phyloP scores from a whole-genome alignment of 2,797 vertebrate genomes.

The Ctenosaura bakeri region DNA sequence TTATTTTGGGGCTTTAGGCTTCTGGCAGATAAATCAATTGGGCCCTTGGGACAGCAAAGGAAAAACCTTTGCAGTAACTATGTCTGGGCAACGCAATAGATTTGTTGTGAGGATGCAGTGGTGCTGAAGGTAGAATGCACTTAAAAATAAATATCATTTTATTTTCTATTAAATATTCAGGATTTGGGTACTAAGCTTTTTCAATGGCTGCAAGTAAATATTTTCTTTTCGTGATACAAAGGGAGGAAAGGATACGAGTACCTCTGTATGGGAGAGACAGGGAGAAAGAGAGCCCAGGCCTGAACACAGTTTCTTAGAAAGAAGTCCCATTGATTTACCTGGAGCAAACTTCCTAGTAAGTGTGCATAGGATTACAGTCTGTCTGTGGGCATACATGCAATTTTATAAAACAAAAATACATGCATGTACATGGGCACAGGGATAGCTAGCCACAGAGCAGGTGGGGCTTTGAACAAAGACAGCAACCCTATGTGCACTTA shows the following conservation, averaged over 20 bases:
- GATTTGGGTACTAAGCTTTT: constrained; percentile 77
- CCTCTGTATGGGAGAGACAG: constrained; percentile 17
- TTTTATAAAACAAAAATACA: not conserved
- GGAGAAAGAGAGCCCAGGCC: not conserved
- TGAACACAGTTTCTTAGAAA: constrained; percentile 16
- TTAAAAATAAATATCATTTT: constrained; percentile 86
- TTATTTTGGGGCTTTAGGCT: constrained; percentile 90
- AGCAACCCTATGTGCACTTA: not conserved
- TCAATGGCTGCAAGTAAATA: constrained; percentile 74
- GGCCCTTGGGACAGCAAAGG: constrained; percentile 85
- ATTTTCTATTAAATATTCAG: constrained; percentile 86
- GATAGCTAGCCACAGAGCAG: constrained; percentile 8
- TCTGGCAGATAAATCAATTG: constrained; percentile 91
- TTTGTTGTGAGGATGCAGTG: constrained; percentile 84
- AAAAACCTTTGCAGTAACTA: constrained; percentile 88
- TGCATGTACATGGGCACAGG: not conserved
- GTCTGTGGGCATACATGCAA: too few relatives aligned
- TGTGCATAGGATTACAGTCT: not conserved
- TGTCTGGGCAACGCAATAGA: constrained; percentile 85
- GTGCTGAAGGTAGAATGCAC: constrained; percentile 81
- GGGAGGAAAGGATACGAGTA: constrained; percentile 53
- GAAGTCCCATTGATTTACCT: constrained; percentile 12
- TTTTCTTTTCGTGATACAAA: constrained; percentile 73
- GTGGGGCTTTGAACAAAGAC: constrained; percentile 34
- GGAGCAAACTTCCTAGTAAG: not conserved